Base-by-base conservation (phyloP, 2,888 invertebrate species). In the Pocota personata region DNA sequence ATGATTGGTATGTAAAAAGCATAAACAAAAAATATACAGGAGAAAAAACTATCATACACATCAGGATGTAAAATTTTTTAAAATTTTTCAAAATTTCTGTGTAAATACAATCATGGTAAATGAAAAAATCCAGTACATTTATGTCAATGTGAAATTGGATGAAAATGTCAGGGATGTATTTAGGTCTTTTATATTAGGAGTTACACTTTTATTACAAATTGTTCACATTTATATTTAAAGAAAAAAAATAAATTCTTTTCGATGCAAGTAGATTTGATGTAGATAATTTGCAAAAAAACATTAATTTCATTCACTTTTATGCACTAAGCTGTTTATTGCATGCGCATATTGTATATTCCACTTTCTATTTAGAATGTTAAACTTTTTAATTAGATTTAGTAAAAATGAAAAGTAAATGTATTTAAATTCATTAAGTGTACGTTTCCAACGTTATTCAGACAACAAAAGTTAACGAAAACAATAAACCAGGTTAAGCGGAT, bases 1-100 rank as follows among this genome's bases (percentile, higher is more conserved):
- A 98, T 98, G 97, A 97, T 98, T 94, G 97, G 97, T 97, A 94
- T 94, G 95, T 94, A 90, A 89, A 89, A 88, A 78, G 76, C 84
- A 87, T 55, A 30, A n/a, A n/a, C n/a, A n/a, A n/a, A 87, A 79
- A 72, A 43, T 82, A 58, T n/a, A 35, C 50, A 7, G 66, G 48
- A 67, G n/a, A 24, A 24, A 24, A 24, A 24, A 24, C 2, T 3
- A 24, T 24, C 24, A 62, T 16, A 10, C 16, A 55, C n/a, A 66
- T 37, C 19, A 58, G 43, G 43, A 21, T 64, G 32, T 24, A 40
- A 60, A 55, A 16, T 27, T 40, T 10, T 0, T 3, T 40, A 46
- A 60, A 12, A 30, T 46, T 19, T 32, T 46, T 46, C n/a, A n/a
- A n/a, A n/a, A n/a, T n/a, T n/a, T n/a, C n/a, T n/a, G n/a, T 40